These are phyloP conservation scores for Asbolus verrucosus DNA, from an alignment of 1,140 invertebrate species.

Conservation along the genomic window DNA sequence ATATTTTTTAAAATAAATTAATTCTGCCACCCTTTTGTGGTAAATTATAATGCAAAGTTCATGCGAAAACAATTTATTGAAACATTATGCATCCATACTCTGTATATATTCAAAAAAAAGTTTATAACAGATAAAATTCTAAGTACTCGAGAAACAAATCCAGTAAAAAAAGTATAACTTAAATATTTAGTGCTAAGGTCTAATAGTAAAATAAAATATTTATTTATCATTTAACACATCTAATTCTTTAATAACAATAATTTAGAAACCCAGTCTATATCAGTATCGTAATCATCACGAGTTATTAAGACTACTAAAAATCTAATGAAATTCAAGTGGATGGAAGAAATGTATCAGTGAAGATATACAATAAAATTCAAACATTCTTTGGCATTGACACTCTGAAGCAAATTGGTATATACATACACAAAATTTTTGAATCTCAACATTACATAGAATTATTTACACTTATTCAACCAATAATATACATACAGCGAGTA, in stretches of 20 bases:
- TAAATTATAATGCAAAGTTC: conserved; percentile 9
- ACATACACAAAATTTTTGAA: not conserved
- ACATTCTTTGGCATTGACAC: conserved; percentile 28
- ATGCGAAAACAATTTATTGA: conserved; percentile 42
- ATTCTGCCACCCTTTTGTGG: conserved; percentile 19
- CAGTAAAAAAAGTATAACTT: not conserved
- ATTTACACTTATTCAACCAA: conserved; percentile 6
- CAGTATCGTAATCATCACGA: not conserved
- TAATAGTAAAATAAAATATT: not conserved
- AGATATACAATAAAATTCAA: conserved; percentile 24
- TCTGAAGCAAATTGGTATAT: conserved; percentile 11
- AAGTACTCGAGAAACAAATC: conserved; percentile 12
- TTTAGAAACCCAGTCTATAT: conserved; percentile 15
- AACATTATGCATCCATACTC: conserved; percentile 38
- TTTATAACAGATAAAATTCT: conserved; percentile 19
- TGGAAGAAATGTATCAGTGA: conserved; percentile 25
- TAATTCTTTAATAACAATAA: conserved; percentile 1
- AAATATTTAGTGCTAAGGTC: not conserved
- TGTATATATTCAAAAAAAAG: conserved; percentile 20
- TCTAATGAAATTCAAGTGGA: conserved; percentile 25
- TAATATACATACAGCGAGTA: not conserved
- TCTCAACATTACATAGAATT: not conserved
- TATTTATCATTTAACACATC: too few relatives aligned
- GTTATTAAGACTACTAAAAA: too few relatives aligned
- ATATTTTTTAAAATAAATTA: conserved; percentile 30